Percentiles rank a stretch among this genome's conserved stretches.
These are phyloP conservation scores for Labeo rohita DNA, from an alignment of 2,113 vertebrate species.

Conservation along the genomic window DNA sequence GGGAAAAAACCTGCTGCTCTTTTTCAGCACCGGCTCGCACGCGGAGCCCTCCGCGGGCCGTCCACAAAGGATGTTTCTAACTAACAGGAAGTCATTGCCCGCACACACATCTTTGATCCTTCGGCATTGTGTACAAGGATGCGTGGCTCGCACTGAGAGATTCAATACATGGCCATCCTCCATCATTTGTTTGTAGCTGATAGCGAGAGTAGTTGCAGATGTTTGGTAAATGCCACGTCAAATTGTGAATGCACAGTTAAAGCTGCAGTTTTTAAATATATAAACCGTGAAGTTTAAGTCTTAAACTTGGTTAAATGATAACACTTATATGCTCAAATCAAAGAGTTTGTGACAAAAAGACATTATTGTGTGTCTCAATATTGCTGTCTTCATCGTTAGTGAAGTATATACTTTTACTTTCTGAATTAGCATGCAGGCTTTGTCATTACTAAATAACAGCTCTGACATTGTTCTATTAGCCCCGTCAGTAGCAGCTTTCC, in stretches of 20 bases:
- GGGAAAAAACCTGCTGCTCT: slow-evolving; percentile 28
- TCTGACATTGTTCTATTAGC: slow-evolving; percentile 39
- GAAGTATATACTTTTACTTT: neutral
- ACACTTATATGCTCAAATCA: neutral
- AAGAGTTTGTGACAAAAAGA: neutral
- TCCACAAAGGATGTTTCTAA: slow-evolving; percentile 36
- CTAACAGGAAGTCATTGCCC: slow-evolving; percentile 36
- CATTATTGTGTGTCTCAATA: neutral
- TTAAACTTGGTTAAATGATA: neutral
- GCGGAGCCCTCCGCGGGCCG: neutral
- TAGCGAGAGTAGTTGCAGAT: slow-evolving; percentile 4
- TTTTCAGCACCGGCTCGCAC: slow-evolving; percentile 9
- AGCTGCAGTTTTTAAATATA: neutral
- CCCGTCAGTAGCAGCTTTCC: slow-evolving; percentile 48
- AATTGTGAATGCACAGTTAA: neutral
- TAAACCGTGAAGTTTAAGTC: neutral
- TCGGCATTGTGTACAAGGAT: neutral
- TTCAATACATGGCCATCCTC: neutral
- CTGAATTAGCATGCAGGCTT: slow-evolving; percentile 16
- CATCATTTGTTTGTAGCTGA: slow-evolving; percentile 32
- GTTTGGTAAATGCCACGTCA: neutral
- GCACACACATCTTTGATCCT: slow-evolving; percentile 43
- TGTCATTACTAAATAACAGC: neutral
- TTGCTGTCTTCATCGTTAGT: neutral
- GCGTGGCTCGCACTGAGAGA: neutral